phyloP scores from a whole-genome alignment of 2,113 vertebrate species.

The Emydocephalus ijimae region DNA sequence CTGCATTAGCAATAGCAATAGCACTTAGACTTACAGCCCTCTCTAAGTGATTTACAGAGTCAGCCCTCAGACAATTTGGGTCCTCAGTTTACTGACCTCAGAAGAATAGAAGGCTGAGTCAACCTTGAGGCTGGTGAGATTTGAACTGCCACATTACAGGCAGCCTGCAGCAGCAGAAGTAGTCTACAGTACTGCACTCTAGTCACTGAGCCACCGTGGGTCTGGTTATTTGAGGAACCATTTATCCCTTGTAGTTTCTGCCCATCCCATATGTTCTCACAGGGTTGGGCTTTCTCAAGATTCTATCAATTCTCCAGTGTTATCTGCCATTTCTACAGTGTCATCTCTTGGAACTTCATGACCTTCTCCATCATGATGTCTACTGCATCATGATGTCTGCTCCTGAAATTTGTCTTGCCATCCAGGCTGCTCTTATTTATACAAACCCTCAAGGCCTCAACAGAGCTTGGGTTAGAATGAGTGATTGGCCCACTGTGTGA shows the following conservation, averaged over 20 bases:
- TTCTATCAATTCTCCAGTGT: background rate
- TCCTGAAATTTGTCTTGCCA: background rate
- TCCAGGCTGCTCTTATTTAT: background rate
- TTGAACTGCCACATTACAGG: too few species aligned
- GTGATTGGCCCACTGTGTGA: background rate
- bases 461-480: background rate
- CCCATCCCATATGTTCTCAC: background rate
- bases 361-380: background rate
- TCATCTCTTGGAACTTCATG: background rate
- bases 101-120: too few species aligned
- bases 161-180: too few species aligned
- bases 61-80: too few species aligned
- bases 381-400: background rate
- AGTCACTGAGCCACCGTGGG: background rate
- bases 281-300: background rate
- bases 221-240: background rate
- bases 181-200: too few species aligned
- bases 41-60: too few species aligned
- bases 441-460: background rate
- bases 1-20: background rate
- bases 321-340: background rate
- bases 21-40: too few species aligned
- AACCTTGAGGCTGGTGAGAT: too few species aligned
- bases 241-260: background rate
- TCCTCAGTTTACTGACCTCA: too few species aligned